Evolutionary conservation across 2,888 invertebrate genomes (phyloP), one percentile per base, ranked within the genome.

Genomic region (Hydropsyche betteni): DNA sequence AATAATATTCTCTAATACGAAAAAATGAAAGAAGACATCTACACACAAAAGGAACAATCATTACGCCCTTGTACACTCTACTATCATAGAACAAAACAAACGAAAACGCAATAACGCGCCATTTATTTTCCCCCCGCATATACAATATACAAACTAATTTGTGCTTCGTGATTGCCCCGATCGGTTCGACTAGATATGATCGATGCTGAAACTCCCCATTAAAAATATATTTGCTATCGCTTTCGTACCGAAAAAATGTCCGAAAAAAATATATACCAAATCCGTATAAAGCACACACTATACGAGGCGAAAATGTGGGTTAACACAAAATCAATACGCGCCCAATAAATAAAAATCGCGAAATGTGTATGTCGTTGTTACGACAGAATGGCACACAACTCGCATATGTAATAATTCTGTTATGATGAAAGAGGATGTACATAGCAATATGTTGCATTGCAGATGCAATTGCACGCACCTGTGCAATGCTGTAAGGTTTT

Each of bases 381-480:
- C 44, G 44, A 44, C 44, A 10, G 44, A 44, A 44, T 6, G 6
- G 6, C 7, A 44, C 44, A 10, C 10, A 10, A 44, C 10, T 44
- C 44, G 24, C 24, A 61, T 61, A 33, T 61, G 61, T 33, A 33
- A 10, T 7, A 61, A 24, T 16, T 61, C 12, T 24, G n/a, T 51
- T n/a, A 55, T 55, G 16, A 55, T 55, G 44, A 64, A 36, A 24
- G 64, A 24, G 6, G 64, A 36, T 34, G 64, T 64, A 8, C 16
- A 33, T 64, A 5, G 64, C 64, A 36, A 34, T 74, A 7, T 51
- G 33, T 76, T 68, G 70, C 70, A 74, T 52, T 76, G 76, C 76
- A 58, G 76, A 58, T 76, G 74, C 74, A 55, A 76, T 76, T 76
- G 52, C 34, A 50, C 68, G 72, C 76, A 76, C 70, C 76, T 74